Evolutionary conservation across 2,888 invertebrate species (phyloP), one percentile per base, ranked within the genome.

Genomic region (Volucella inflata): DNA sequence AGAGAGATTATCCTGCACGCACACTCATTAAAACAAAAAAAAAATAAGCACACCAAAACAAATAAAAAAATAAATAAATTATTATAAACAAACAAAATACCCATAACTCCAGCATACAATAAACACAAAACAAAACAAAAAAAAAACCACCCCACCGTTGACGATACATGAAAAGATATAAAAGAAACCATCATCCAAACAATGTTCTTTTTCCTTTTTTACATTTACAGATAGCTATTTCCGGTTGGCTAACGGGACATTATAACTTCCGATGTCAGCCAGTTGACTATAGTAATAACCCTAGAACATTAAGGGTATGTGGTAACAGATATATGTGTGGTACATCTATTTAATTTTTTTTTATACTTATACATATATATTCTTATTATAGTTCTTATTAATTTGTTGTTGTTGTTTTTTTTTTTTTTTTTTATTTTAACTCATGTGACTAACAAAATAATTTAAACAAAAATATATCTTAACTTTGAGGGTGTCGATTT

Each of bases 181-280:
- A 67, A 48, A 76, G 46, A 17, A 75, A 74, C 46, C 78, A 78
- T 79, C 75, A 83, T 65, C 79, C 76, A 81, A 87, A 81, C 82
- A 79, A 70, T 79, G 51, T 87, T 74, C 82, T 87, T 72, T 81
- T 80, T 78, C 71, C 76, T 87, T 87, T 88, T 90, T 90, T 91
- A 90, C 90, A 89, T 88, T 92, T 92, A 88, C 96, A 97, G 97
- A 96, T 97, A 94, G 95, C 95, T 93, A 94, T 95, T 94, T 95
- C 96, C 92, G 98, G 98, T 93, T 98, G 98, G 98, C 95, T 98
- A 93, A 96, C 96, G 92, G 97, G 97, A 92, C 96, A 97, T 93
- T 98, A 98, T 95, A 98, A 96, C 94, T 95, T 96, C 94, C 96
- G 96, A 93, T 98, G 98, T 95, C 97, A 98, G 94, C 98, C 98